These are phyloP conservation scores for Tricholauxania praeusta DNA, from an alignment of 2,888 invertebrate species.

Conservation along the genomic window DNA sequence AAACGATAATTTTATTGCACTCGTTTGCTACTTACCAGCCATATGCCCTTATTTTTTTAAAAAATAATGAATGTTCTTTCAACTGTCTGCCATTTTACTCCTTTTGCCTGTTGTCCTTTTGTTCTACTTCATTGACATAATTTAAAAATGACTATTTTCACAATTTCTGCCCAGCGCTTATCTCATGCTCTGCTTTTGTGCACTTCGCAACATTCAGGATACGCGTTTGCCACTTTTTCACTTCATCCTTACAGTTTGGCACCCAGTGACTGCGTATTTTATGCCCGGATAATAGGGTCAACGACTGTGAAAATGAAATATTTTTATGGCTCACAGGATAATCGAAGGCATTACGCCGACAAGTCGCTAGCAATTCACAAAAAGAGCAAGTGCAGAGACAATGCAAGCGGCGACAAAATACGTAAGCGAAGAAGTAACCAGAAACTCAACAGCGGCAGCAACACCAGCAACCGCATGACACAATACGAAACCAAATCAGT, in stretches of 20 bases:
- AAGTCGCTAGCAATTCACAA: background rate
- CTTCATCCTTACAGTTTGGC: conserved; percentile 12
- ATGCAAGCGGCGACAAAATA: too few species aligned
- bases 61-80: background rate
- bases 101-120: background rate
- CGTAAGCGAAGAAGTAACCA: too few species aligned
- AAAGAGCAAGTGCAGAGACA: background rate
- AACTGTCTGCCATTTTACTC: background rate
- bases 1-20: background rate
- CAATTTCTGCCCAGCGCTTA: background rate
- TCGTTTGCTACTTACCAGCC: background rate
- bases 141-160: conserved; percentile 15
- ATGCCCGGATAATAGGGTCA: conserved; percentile 28
- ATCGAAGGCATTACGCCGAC: conserved; percentile 27
- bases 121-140: background rate
- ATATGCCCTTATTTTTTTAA: conserved; percentile 6
- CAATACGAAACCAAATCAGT: too few species aligned
- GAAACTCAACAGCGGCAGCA: too few species aligned
- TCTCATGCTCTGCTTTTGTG: too few species aligned
- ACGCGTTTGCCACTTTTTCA: background rate
- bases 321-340: conserved; percentile 35
- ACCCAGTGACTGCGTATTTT: background rate
- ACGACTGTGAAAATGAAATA: conserved; percentile 37
- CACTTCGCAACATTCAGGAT: background rate
- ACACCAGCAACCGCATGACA: too few species aligned